Evolutionary conservation across 2,888 invertebrate species (phyloP).

Genomic region (Cynaeus angustus): DNA sequence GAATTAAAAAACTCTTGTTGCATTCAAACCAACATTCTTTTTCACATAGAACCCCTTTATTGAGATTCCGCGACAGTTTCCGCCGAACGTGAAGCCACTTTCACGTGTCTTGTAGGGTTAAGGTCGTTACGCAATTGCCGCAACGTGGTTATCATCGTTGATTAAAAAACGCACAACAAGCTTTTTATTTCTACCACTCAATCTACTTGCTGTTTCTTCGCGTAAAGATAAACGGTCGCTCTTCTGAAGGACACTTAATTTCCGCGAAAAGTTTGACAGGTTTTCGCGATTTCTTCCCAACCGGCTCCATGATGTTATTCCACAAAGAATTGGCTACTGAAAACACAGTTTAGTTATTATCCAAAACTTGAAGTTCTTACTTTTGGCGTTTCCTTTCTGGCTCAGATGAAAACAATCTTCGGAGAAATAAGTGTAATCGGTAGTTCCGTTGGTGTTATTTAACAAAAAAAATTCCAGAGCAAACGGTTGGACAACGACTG

Average conservation of each 20-base stretch:
- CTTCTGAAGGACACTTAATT: constrained; percentile 72
- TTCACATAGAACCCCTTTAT: too few species aligned
- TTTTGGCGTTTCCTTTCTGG: constrained; percentile 75
- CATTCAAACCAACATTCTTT: too few species aligned
- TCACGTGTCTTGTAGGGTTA: too few species aligned
- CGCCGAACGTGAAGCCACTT: too few species aligned
- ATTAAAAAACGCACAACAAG: too few species aligned
- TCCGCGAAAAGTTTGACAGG: constrained; percentile 61
- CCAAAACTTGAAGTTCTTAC: too few species aligned
- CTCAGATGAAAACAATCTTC: constrained; percentile 79
- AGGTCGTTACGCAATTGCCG: not conserved
- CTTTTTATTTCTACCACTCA: too few species aligned
- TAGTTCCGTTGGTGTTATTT: constrained; percentile 65
- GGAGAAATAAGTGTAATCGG: constrained; percentile 74
- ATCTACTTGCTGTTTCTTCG: constrained; percentile 59
- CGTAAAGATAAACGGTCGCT: constrained; percentile 72
- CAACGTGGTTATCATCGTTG: too few species aligned
- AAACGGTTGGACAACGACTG: constrained; percentile 75
- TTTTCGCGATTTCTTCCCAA: constrained; percentile 70
- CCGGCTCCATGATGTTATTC: constrained; percentile 77
- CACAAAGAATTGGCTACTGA: constrained; percentile 75
- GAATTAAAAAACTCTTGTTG: too few species aligned
- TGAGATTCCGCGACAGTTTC: too few species aligned
- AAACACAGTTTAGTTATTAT: too few species aligned
- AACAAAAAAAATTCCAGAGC: constrained; percentile 71